Evolutionary conservation across 2,113 vertebrate genomes (phyloP).

Genomic region (Myotis davidii): DNA sequence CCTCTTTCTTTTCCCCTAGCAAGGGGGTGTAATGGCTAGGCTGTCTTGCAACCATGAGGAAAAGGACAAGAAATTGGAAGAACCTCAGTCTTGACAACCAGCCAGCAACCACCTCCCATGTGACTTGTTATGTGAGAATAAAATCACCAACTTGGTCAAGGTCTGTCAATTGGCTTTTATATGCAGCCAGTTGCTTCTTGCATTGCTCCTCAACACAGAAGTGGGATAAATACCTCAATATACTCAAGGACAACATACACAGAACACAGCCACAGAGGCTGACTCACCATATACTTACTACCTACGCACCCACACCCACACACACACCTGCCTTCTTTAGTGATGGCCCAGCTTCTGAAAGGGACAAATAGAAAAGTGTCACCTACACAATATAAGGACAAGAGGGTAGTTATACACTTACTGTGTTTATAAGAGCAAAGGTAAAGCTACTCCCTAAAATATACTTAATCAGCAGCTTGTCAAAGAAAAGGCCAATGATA

Average conservation of each 20-base stretch:
- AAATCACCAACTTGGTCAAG: background rate
- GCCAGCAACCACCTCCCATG: background rate
- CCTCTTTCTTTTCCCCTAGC: background rate
- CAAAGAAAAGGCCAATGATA: background rate
- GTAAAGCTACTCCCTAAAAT: background rate
- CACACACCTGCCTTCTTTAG: background rate
- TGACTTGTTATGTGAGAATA: background rate
- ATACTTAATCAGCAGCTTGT: background rate
- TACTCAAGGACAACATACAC: background rate
- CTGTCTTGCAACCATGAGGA: background rate
- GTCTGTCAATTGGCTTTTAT: background rate
- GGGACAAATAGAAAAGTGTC: background rate
- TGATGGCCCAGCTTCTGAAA: background rate
- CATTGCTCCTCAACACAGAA: background rate
- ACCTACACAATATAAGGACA: background rate
- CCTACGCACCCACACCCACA: background rate
- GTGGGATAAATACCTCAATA: background rate
- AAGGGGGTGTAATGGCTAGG: background rate
- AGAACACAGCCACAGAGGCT: background rate
- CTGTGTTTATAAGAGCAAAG: background rate
- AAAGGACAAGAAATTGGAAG: background rate
- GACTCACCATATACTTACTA: background rate
- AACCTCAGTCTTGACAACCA: background rate
- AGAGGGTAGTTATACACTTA: background rate
- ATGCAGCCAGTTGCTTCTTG: background rate